Evolutionary conservation across 2,888 invertebrate species (phyloP), one percentile per base, ranked within the genome.

Genomic region (Drosophila siamana): DNA sequence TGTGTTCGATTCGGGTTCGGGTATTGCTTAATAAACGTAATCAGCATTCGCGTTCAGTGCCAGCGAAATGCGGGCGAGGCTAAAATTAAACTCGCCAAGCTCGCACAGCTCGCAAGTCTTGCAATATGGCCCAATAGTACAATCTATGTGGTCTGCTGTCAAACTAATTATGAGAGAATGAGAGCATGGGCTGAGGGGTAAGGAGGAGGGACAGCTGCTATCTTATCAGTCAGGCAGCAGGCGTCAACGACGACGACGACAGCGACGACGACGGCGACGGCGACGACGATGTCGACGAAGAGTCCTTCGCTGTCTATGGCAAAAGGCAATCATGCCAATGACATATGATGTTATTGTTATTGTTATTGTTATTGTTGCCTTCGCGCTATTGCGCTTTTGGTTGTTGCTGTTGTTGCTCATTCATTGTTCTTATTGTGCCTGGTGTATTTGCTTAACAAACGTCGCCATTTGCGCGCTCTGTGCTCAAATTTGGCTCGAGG

Each of bases 221-320:
- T 74, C 74, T 74, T 74, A 74, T 74, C 74, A 62, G 65, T 38
- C 57, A 15, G 69, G 22, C 69, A 61, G 56, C 74, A 74, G 65
- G 54, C 74, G 30, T 28, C 22, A 40, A 43, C 11, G 40, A 8
- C 56, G 33, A 30, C 46, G 16, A 13, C 28, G 16, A 30, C 46
- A 16, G 16, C 30, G 16, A 30, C 30, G 13, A 15, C 22, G 7
- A 19, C 11, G 40, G 4, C 56, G 26, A 30, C 46, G 16, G 11
- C 28, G 16, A 30, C 46, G 13, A 11, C 30, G 16, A 30, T 16
- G 22, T 6, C 22, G 7, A 41, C 13, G 28, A 19, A 16, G 22
- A 24, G 52, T 36, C 22, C 22, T 33, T 26, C 36, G n/a, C 52
- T 48, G 22, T 26, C 59, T 43, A 33, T 36, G 38, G 7, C 11